Evolutionary conservation across 2,113 vertebrate genomes (phyloP).

Genomic region (Nematolebias whitei): DNA sequence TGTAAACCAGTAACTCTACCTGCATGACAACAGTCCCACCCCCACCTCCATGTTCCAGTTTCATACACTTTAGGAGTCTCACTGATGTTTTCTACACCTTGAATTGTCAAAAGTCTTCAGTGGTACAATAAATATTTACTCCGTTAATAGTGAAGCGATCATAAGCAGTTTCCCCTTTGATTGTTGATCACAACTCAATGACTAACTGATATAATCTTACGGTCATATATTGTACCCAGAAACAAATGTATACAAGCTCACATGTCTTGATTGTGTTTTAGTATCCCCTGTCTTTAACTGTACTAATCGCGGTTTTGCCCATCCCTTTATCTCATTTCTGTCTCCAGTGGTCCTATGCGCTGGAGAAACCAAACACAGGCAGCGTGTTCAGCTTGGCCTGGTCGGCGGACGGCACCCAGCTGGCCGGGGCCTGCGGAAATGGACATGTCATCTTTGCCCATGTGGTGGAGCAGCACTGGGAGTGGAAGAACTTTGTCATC

Average conservation of each 20-base stretch:
- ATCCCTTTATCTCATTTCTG: background rate
- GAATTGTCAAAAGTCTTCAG: too few species aligned
- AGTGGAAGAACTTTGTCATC: slow-evolving; percentile 93
- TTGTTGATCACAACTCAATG: too few species aligned
- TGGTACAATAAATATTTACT: too few species aligned
- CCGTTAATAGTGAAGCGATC: too few species aligned
- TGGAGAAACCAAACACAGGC: slow-evolving; percentile 95
- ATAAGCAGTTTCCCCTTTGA: too few species aligned
- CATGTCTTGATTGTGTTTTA: slow-evolving; percentile 19
- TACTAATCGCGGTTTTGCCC: background rate
- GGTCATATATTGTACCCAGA: background rate
- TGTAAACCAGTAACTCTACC: too few species aligned
- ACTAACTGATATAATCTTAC: background rate
- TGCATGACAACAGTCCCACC: background rate
- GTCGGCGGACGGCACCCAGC: slow-evolving; percentile 93
- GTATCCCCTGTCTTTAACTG: slow-evolving; percentile 26
- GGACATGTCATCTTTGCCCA: slow-evolving; percentile 97
- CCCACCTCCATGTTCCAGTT: too few species aligned
- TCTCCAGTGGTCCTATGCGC: slow-evolving; percentile 91
- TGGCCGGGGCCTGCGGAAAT: slow-evolving; percentile 93
- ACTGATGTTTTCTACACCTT: too few species aligned
- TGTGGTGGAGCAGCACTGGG: slow-evolving; percentile 93
- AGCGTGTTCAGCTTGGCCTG: slow-evolving; percentile 92
- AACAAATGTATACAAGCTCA: background rate
- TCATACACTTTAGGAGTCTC: too few species aligned